These are phyloP conservation scores for Hololepta plana DNA, from an alignment of 2,888 invertebrate genomes.

Conservation along the genomic window DNA sequence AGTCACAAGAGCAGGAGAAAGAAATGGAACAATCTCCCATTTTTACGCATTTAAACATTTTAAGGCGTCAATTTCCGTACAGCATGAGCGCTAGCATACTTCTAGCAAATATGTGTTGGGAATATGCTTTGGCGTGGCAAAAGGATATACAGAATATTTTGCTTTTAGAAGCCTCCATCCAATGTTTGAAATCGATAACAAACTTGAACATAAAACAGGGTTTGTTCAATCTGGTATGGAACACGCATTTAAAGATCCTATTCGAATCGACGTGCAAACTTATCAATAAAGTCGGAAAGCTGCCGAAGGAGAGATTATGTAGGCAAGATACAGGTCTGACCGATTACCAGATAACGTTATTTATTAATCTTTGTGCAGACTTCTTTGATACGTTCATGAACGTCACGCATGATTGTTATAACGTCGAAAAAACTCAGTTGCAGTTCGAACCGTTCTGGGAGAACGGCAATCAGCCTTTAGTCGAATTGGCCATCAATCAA, in stretches of 20 bases:
- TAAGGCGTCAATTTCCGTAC: slow-evolving; percentile 68
- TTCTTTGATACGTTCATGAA: slow-evolving; percentile 32
- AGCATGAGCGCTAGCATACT: slow-evolving; percentile 65
- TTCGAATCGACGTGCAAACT: slow-evolving; percentile 60
- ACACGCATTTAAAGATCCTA: slow-evolving; percentile 65
- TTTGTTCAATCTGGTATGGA: slow-evolving; percentile 73
- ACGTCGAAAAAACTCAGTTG: slow-evolving; percentile 23
- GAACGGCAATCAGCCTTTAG: slow-evolving; percentile 36
- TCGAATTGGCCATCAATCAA: slow-evolving; percentile 61
- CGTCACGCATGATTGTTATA: slow-evolving; percentile 21
- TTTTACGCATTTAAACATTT: slow-evolving; percentile 40
- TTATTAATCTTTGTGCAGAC: slow-evolving; percentile 28
- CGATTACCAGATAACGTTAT: slow-evolving; percentile 37
- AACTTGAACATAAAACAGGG: slow-evolving; percentile 58
- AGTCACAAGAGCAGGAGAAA: slow-evolving; percentile 5
- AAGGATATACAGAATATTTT: slow-evolving; percentile 48
- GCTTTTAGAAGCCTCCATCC: slow-evolving; percentile 50
- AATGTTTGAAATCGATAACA: slow-evolving; percentile 46
- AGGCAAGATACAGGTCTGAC: slow-evolving; percentile 57
- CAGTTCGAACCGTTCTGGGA: slow-evolving; percentile 49
- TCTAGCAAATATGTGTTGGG: slow-evolving; percentile 80
- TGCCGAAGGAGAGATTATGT: slow-evolving; percentile 72
- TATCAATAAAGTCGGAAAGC: slow-evolving; percentile 63
- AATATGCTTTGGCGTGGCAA: slow-evolving; percentile 76
- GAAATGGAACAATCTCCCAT: slow-evolving; percentile 23